These are phyloP conservation scores for Drosophila pseudoananassae DNA, from an alignment of 1,140 invertebrate genomes.

Conservation along the genomic window DNA sequence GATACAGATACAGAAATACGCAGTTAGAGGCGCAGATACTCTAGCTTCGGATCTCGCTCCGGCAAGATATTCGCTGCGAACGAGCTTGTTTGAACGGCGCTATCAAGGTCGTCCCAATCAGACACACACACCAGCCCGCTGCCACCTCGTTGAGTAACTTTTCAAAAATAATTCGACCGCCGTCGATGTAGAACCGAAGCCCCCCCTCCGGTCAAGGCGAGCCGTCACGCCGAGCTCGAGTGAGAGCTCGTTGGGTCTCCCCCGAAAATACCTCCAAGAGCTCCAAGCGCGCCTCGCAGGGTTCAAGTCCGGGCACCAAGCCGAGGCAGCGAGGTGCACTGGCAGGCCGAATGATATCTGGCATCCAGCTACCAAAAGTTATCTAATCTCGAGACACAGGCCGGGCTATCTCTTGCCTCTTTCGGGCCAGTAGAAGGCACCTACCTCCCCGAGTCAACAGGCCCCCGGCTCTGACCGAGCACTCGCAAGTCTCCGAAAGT, in stretches of 20 bases:
- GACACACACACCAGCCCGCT: slow-evolving; percentile 17
- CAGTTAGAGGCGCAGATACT: slow-evolving; percentile 21
- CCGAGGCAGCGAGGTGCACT: background rate
- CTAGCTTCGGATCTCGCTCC: slow-evolving; percentile 7
- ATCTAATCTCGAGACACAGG: slow-evolving; percentile 1
- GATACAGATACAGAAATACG: slow-evolving; percentile 11
- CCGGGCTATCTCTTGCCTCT: background rate
- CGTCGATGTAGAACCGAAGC: slow-evolving; percentile 29
- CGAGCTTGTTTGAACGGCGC: background rate
- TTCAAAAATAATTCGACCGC: slow-evolving; percentile 31
- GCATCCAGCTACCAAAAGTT: background rate
- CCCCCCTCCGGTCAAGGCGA: slow-evolving; percentile 5
- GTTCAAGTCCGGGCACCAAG: slow-evolving; percentile 5
- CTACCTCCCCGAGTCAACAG: background rate
- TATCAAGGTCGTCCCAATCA: slow-evolving; percentile 45
- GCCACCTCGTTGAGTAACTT: slow-evolving; percentile 57
- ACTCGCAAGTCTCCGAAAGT: slow-evolving; percentile 19
- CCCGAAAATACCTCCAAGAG: background rate
- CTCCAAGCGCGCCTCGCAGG: background rate
- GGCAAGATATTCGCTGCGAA: slow-evolving; percentile 8
- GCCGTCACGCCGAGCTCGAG: slow-evolving; percentile 4
- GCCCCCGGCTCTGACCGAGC: background rate
- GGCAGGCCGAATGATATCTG: background rate
- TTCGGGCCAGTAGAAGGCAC: no score
- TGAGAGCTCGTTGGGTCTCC: background rate